Conservation (phyloP, 2,113 vertebrate species). For the Lethenteron reissneri region DNA sequence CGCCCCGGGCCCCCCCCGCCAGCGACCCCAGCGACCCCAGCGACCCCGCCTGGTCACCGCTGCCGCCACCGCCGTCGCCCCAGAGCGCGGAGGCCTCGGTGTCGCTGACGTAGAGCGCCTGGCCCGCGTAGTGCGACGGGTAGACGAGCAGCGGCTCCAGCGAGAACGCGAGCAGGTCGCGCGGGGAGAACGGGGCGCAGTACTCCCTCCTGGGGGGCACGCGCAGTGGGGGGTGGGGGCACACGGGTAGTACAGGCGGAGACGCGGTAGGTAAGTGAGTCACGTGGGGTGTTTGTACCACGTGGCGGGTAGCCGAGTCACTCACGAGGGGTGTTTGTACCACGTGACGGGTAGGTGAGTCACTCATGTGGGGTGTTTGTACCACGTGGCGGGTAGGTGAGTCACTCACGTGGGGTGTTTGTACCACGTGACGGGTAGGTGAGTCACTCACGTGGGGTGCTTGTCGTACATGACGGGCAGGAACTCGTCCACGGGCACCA, state of each 20-base stretch:
- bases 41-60: no score
- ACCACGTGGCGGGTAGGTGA: constrained; percentile 2
- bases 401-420: constrained; percentile 64
- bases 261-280: constrained; percentile 11
- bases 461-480: constrained; percentile 94
- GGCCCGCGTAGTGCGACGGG: constrained; percentile 69
- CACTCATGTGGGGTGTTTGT: constrained; percentile 68
- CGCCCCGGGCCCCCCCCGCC: no score
- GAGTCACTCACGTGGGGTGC: constrained; percentile 64
- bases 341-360: not conserved
- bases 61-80: constrained; percentile 34
- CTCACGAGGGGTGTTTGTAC: not conserved
- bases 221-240: no score
- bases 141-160: constrained; percentile 50
- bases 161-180: constrained; percentile 55
- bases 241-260: not conserved
- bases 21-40: no score
- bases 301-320: constrained; percentile 35
- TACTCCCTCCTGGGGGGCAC: not conserved
- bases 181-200: constrained; percentile 3
- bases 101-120: constrained; percentile 65
- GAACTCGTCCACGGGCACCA: constrained; percentile 87
- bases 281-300: constrained; percentile 87
- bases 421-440: constrained; percentile 63
- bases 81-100: constrained; percentile 84